These are phyloP conservation scores for Salvelinus sp. DNA, from an alignment of 2,113 vertebrate species.

Conservation along the genomic window DNA sequence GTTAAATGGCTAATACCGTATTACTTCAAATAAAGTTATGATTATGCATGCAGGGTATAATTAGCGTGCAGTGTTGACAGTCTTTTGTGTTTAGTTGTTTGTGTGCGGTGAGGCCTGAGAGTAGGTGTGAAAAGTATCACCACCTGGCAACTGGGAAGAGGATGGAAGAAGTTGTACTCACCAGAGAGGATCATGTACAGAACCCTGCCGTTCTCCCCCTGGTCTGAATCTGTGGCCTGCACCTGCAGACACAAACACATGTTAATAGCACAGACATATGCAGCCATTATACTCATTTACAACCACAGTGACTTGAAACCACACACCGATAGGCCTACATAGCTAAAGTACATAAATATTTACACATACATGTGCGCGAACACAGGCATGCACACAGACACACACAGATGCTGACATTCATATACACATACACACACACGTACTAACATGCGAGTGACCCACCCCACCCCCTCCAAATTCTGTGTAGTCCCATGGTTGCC, in stretches of 20 bases:
- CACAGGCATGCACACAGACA: constrained; percentile 23
- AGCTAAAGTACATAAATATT: constrained; percentile 6
- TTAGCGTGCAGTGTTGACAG: too few relatives aligned
- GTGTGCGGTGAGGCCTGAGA: too few relatives aligned
- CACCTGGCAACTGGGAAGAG: neutral
- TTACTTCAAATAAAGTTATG: too few relatives aligned
- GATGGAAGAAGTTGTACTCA: constrained; percentile 59
- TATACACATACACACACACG: neutral
- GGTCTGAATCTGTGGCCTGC: constrained; percentile 88
- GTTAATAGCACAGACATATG: neutral
- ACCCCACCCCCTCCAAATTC: constrained; percentile 10
- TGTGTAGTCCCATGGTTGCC: too few relatives aligned
- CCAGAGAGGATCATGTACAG: constrained; percentile 92
- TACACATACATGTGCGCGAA: neutral
- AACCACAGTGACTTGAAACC: constrained; percentile 5
- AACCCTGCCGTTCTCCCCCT: constrained; percentile 90
- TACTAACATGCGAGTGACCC: constrained; percentile 6
- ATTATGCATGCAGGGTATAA: too few relatives aligned
- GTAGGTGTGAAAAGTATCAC: neutral
- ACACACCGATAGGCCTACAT: neutral
- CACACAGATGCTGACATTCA: constrained; percentile 6
- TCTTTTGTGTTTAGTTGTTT: neutral
- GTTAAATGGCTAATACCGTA: too few relatives aligned
- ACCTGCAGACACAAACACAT: constrained; percentile 71
- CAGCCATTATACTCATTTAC: constrained; percentile 1